Conservation (phyloP, 2,888 invertebrate species). For the Myathropa florea region DNA sequence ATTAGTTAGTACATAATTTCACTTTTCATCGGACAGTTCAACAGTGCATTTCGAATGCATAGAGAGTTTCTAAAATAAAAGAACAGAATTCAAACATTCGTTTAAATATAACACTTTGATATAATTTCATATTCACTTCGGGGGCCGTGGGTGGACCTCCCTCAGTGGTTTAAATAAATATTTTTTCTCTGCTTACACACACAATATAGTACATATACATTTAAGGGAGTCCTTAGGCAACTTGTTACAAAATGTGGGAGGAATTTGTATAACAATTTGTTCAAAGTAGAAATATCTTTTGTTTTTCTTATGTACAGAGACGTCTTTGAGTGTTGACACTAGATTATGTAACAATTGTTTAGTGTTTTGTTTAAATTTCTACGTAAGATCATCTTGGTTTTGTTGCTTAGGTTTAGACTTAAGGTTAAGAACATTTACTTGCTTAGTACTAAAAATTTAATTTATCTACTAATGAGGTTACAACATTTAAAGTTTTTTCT, state of each 20-base stretch:
- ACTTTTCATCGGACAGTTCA: constrained; percentile 46
- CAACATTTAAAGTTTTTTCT: constrained; percentile 15
- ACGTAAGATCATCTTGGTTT: neutral
- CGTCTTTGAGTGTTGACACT: constrained; percentile 32
- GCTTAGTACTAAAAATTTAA: neutral
- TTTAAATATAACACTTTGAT: constrained; percentile 39
- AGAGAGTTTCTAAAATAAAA: constrained; percentile 4
- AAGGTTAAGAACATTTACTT: neutral
- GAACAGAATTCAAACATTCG: constrained; percentile 8
- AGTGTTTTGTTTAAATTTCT: neutral
- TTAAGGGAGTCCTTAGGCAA: neutral
- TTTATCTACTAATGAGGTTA: constrained; percentile 26
- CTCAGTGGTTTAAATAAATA: neutral
- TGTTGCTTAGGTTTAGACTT: constrained; percentile 1
- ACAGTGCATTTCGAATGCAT: constrained; percentile 55
- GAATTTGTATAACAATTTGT: neutral
- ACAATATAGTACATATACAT: neutral
- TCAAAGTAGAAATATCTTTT: constrained; percentile 34
- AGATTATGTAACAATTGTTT: constrained; percentile 31
- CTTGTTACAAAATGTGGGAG: neutral
- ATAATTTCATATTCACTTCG: constrained; percentile 8
- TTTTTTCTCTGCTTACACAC: neutral
- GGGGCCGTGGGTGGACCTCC: neutral
- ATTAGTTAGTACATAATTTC: neutral
- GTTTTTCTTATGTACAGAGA: constrained; percentile 33